Evolutionary conservation across 2,797 vertebrate genomes (phyloP), one percentile per base, ranked within the genome.

Genomic region (Clarias laeviceps): DNA sequence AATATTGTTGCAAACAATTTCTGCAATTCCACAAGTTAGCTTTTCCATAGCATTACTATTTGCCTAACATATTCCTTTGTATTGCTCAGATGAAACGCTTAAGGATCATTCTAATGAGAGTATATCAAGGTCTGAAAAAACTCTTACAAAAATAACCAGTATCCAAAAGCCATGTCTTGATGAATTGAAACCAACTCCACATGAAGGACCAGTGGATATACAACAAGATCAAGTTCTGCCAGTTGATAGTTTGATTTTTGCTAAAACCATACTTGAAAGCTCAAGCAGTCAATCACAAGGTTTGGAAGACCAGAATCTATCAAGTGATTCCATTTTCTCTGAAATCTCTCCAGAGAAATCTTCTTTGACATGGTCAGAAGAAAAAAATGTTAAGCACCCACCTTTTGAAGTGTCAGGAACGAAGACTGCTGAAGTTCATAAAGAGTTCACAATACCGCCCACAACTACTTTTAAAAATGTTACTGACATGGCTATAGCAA

Each of bases 61-160:
- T 86, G 22, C 27, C 77, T 89, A 84, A 90, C 80, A 83, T 84
- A 81, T 89, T 90, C 74, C 83, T 83, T 89, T 88, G 89, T 94
- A 91, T 95, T 91, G 92, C 93, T 95, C 94, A 90, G 92, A 94
- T 95, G 92, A 94, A 90, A 92, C 91, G 93, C 91, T 94, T 93
- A 92, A 94, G 95, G 91, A 87, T 91, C 82, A 95, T 94, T 93
- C 91, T 94, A 96, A 94, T 90, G 92, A 95, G 91, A 95, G 73
- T 72, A 64, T 87, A 34, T 85, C 86, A 88, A 85, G 88, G 92
- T 91, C 93, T 93, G 93, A 91, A 91, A 93, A 94, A 92, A 91
- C 92, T 86, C 86, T 95, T 91, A 92, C 87, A 93, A 90, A 95
- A 84, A 90, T 91, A 92, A 27, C 89, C 91, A 91, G 83, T 88